phyloP scores from a whole-genome alignment of 2,797 vertebrate species.

The Pseudopleuronectes americanus region DNA sequence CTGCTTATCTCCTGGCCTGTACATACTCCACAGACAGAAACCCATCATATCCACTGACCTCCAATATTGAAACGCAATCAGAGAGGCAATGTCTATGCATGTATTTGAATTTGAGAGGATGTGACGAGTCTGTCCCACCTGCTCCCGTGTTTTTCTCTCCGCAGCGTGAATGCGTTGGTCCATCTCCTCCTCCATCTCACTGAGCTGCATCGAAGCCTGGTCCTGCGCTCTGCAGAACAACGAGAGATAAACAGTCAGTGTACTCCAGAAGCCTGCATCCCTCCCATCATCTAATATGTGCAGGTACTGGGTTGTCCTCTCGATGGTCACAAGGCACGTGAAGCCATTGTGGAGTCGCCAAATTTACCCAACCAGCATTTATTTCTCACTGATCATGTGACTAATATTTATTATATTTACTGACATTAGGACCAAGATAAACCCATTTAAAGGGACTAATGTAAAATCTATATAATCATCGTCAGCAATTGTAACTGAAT shows the following conservation, averaged over 20 bases:
- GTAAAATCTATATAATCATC: too few relatives aligned
- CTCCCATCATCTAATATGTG: background rate
- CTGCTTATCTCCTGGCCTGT: slow-evolving; percentile 39
- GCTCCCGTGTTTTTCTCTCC: slow-evolving; percentile 87
- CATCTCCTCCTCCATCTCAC: slow-evolving; percentile 98
- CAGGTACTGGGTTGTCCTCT: background rate
- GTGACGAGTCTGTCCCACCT: slow-evolving; percentile 78
- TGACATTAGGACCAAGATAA: too few relatives aligned
- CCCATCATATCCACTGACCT: background rate
- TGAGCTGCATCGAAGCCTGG: slow-evolving; percentile 92
- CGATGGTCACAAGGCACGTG: background rate
- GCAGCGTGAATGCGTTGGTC: slow-evolving; percentile 93
- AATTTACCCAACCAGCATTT: background rate
- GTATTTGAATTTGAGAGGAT: background rate
- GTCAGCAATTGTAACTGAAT: too few relatives aligned
- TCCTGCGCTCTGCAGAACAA: slow-evolving; percentile 90
- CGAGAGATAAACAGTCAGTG: background rate
- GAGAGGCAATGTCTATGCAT: background rate
- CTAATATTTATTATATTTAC: too few relatives aligned
- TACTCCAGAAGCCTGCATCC: background rate
- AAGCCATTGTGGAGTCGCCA: background rate
- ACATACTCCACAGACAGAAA: slow-evolving; percentile 40
- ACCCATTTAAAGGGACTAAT: too few relatives aligned
- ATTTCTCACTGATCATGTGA: too few relatives aligned
- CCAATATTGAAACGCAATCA: background rate